Conservation (phyloP, 2,797 vertebrate species). For the Spinus pinus region DNA sequence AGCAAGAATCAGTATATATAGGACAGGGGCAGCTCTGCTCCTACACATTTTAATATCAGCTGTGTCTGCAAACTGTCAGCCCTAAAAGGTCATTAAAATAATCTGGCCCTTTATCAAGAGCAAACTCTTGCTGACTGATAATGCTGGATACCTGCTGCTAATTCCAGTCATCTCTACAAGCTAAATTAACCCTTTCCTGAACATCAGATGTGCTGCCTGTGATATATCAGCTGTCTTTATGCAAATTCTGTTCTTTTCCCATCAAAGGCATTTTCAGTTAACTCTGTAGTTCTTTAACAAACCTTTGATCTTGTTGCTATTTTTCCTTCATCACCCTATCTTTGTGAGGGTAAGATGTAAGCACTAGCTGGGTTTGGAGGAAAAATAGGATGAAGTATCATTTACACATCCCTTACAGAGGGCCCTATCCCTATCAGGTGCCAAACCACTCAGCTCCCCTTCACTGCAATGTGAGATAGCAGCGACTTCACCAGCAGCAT, state of each 20-base stretch:
- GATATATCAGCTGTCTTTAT: not conserved
- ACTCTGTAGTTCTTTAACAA: not conserved
- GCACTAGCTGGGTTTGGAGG: not conserved
- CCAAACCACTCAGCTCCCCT: not conserved
- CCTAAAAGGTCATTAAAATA: not conserved
- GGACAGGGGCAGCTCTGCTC: not conserved
- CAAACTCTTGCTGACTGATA: slow-evolving; percentile 25
- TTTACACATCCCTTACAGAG: not conserved
- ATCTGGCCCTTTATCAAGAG: not conserved
- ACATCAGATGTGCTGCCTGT: not conserved
- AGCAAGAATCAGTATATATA: not conserved
- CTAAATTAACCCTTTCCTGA: slow-evolving; percentile 16
- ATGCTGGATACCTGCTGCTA: not conserved
- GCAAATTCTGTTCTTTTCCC: not conserved
- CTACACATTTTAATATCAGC: not conserved
- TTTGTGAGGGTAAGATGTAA: not conserved
- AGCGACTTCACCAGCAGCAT: fast-evolving
- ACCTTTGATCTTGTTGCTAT: not conserved
- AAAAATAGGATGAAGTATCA: not conserved
- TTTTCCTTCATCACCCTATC: not conserved
- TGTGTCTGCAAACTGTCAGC: not conserved
- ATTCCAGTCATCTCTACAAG: not conserved
- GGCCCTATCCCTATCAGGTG: not conserved
- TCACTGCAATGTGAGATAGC: not conserved
- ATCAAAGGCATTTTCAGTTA: not conserved